Base-by-base conservation (phyloP, 2,797 vertebrate genomes). In the Sarcophilus harrisii region DNA sequence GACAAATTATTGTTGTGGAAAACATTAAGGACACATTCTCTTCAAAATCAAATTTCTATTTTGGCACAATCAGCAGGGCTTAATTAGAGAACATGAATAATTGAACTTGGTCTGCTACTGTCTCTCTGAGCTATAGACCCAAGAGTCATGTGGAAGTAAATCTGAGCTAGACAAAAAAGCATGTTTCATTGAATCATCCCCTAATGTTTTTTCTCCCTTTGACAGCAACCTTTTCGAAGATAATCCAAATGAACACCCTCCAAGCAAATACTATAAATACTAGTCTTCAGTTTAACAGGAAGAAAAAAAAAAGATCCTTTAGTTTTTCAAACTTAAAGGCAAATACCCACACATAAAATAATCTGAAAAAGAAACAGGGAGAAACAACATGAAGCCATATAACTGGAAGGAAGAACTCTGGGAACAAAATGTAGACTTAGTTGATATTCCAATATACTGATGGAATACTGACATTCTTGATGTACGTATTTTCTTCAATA, bases 51-150 rank as follows among this genome's bases (percentile, higher is more conserved):
- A 98, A 97, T 98, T 95, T 97, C 90, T 58, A 95, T 97, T 97
- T 97, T 97, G 96, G 91, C 95, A 97, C 27, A 96, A 92, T 96
- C 96, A 98, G 91, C 95, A 95, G 96, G 91, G 73, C 96, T 98
- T 98, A 98, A 98, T 98, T 98, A 98, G 96, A 98, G 92, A 97
- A 28, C 60, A 98, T 96, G 96, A 97, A 98, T 98, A 98, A 98
- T 96, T 98, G 96, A 98, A 94, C 3, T 28, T 1, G 5, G 73
- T 45, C 73, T 62, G 38, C 95, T 94, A 62, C 94, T 96, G 57
- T 97, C 81, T 97, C 91, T 96, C 94, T 93, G 91, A 97, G 58
- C 91, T 96, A 95, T 97, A 96, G 96, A 97, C 92, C 57, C 49
- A 90, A 91, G 57, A 97, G 60, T 92, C 89, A 57, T 28, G 52